These are phyloP conservation scores for Temnothorax ravouxi DNA, from an alignment of 2,888 invertebrate species.

Conservation along the genomic window DNA sequence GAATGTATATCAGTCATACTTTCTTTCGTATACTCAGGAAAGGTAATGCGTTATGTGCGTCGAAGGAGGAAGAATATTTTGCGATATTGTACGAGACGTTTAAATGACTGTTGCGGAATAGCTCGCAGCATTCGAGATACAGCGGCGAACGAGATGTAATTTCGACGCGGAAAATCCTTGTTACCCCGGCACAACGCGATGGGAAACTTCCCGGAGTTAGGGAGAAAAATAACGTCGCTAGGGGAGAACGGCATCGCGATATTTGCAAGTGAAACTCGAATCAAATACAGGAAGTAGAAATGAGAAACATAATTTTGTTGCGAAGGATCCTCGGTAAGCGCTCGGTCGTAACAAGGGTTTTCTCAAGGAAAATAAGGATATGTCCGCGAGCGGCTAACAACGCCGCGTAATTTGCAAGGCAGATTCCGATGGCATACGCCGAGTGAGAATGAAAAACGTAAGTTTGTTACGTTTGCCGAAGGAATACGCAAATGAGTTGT, in stretches of 20 bases:
- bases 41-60: conserved; percentile 1
- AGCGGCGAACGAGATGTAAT: conserved; percentile 51
- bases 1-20: background rate
- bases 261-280: conserved; percentile 64
- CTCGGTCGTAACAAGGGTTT: conserved; percentile 48
- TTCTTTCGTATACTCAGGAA: background rate
- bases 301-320: conserved; percentile 60
- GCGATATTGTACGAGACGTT: conserved; percentile 26
- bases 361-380: conserved; percentile 53
- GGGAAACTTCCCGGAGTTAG: conserved; percentile 51
- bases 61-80: conserved; percentile 15
- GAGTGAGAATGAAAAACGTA: conserved; percentile 52
- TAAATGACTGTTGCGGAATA: conserved; percentile 49
- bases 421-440: conserved; percentile 49
- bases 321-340: conserved; percentile 53
- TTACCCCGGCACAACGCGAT: conserved; percentile 33
- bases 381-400: conserved; percentile 51
- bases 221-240: conserved; percentile 55
- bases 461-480: conserved; percentile 50
- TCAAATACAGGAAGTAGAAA: conserved; percentile 61
- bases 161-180: conserved; percentile 56
- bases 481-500: conserved; percentile 31
- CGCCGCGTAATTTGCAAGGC: conserved; percentile 56
- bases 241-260: conserved; percentile 43
- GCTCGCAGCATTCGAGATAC: conserved; percentile 46